Conservation (phyloP, 2,113 vertebrate species). For the Pelodiscus sinensis region DNA sequence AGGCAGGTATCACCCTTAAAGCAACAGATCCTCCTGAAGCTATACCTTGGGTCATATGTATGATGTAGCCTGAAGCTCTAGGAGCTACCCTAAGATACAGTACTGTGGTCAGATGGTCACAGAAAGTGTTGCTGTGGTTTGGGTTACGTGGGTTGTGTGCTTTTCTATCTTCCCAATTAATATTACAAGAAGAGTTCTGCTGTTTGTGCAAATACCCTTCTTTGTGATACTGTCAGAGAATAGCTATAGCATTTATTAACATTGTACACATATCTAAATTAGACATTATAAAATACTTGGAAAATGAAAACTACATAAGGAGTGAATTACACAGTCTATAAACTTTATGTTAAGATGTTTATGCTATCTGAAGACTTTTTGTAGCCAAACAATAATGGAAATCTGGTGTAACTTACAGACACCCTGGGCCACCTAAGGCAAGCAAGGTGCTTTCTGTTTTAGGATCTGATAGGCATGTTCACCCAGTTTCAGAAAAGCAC, state of each 20-base stretch:
- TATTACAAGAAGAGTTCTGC: not conserved
- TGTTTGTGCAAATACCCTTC: not conserved
- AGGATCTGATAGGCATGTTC: not conserved
- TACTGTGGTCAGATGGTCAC: fast-evolving
- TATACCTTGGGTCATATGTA: not conserved
- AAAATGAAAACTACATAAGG: not conserved
- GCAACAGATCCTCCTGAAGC: not conserved
- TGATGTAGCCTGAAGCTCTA: not conserved
- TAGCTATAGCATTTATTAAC: not conserved
- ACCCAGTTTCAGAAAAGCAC: not conserved
- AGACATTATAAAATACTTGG: not conserved
- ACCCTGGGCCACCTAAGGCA: not conserved
- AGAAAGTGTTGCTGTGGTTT: not conserved
- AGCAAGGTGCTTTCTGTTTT: not conserved
- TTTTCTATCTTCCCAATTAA: not conserved
- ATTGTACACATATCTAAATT: not conserved
- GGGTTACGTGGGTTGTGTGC: not conserved
- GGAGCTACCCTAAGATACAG: not conserved
- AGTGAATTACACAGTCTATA: not conserved
- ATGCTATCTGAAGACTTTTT: not conserved
- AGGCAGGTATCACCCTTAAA: not conserved
- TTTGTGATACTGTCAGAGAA: not conserved
- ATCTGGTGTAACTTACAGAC: not conserved
- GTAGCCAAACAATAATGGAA: not conserved
- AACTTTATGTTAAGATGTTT: not conserved